These are phyloP conservation scores for Petrolisthes manimaculis DNA, from an alignment of 2,888 invertebrate genomes.

Conservation along the genomic window DNA sequence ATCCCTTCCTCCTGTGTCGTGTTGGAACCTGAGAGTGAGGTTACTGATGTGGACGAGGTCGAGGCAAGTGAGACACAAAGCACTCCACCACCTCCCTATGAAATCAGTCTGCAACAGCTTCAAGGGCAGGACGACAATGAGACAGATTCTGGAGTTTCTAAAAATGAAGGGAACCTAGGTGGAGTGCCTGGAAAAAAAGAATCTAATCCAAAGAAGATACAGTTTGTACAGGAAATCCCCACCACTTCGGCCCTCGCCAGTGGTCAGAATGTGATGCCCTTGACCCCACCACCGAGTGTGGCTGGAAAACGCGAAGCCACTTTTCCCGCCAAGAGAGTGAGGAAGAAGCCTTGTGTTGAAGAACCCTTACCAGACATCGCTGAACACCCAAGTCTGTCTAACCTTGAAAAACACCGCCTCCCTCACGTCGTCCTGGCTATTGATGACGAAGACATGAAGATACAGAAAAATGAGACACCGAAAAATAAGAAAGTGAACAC, in stretches of 20 bases:
- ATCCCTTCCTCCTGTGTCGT: neutral
- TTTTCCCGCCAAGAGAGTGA: conserved; percentile 9
- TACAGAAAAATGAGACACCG: neutral
- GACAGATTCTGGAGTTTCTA: neutral
- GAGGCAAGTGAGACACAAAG: neutral
- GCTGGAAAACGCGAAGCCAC: neutral
- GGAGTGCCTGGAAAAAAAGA: neutral
- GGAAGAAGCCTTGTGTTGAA: conserved; percentile 37
- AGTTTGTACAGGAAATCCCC: neutral
- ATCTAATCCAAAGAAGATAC: neutral
- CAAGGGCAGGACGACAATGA: neutral
- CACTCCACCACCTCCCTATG: conserved; percentile 8
- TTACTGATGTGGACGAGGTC: neutral
- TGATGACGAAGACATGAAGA: conserved; percentile 21
- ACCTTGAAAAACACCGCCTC: neutral
- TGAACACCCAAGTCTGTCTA: neutral
- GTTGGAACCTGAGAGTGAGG: neutral
- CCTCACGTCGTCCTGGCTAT: conserved; percentile 1
- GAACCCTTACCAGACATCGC: conserved; percentile 23
- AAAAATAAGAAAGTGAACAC: neutral
- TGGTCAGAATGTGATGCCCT: neutral
- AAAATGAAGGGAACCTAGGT: neutral
- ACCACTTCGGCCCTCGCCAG: neutral
- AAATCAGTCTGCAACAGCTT: neutral
- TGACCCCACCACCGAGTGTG: neutral